phyloP scores from a whole-genome alignment of 2,888 invertebrate species.

The Watsonalla binaria region DNA sequence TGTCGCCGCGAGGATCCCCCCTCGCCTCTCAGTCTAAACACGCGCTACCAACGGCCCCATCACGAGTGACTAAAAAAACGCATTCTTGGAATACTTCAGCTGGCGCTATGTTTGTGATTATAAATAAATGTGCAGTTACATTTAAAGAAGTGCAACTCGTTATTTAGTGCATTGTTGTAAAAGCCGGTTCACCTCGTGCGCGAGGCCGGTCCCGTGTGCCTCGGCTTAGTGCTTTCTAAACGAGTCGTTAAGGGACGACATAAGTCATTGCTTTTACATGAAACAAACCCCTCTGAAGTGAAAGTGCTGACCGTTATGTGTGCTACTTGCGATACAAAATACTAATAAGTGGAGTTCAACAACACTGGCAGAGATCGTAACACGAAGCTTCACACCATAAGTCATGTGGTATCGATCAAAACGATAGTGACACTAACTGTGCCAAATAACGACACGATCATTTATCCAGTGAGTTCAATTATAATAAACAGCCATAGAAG shows the following conservation, averaged over 20 bases:
- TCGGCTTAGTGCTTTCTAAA: slow-evolving; percentile 51
- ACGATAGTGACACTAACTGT: neutral
- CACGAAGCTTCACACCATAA: neutral
- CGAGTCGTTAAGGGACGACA: slow-evolving; percentile 26
- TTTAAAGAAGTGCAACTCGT: slow-evolving; percentile 22
- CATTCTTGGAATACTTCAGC: slow-evolving; percentile 31
- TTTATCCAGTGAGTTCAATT: neutral
- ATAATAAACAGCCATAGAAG: too few relatives aligned
- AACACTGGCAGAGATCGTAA: neutral
- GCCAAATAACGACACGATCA: neutral
- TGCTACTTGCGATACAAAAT: neutral
- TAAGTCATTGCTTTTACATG: neutral
- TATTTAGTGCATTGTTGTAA: slow-evolving; percentile 35
- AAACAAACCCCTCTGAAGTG: neutral
- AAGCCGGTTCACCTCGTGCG: slow-evolving; percentile 48
- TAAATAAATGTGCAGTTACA: slow-evolving; percentile 22
- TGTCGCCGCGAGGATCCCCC: slow-evolving; percentile 21
- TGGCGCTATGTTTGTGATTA: slow-evolving; percentile 18
- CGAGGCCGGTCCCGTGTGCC: slow-evolving; percentile 48
- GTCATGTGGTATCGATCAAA: neutral
- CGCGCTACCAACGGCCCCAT: slow-evolving; percentile 32
- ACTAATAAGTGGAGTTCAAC: neutral
- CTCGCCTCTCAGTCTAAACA: slow-evolving; percentile 34
- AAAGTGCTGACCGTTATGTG: neutral
- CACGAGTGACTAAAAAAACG: slow-evolving; percentile 29